These are phyloP conservation scores for Urocyon cinereoargenteus DNA, from an alignment of 2,797 vertebrate species.

Conservation along the genomic window DNA sequence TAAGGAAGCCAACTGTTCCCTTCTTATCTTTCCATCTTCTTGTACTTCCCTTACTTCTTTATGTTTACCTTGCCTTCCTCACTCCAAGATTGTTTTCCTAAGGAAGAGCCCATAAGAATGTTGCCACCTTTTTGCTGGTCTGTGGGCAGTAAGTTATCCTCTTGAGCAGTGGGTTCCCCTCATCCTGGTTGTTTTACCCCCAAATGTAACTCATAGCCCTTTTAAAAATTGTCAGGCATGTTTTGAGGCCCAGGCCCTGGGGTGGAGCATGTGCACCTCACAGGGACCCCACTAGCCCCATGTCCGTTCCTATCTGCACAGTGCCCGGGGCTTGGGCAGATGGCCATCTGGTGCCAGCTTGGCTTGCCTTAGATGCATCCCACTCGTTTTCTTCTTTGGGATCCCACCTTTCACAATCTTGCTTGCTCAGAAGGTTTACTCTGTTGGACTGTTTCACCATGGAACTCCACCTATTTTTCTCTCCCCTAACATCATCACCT, in stretches of 20 bases:
- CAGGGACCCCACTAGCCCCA: rapidly evolving
- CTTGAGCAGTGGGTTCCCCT: background rate
- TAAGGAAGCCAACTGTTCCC: constrained; percentile 8
- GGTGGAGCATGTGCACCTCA: rapidly evolving
- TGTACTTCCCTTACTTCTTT: background rate
- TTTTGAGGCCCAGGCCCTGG: background rate
- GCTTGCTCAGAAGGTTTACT: background rate
- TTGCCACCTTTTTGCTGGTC: constrained; percentile 3
- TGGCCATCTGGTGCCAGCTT: rapidly evolving
- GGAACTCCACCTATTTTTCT: background rate
- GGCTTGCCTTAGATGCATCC: background rate
- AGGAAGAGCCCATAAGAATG: constrained; percentile 28
- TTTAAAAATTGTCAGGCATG: background rate
- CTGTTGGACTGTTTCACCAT: background rate
- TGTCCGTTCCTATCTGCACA: background rate
- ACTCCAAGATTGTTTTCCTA: constrained; percentile 20
- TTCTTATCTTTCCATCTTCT: background rate
- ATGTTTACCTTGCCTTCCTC: constrained; percentile 31
- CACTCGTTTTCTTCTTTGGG: background rate
- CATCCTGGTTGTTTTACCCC: background rate
- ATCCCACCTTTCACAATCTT: background rate
- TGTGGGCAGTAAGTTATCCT: background rate
- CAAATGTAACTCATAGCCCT: background rate
- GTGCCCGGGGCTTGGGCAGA: rapidly evolving
- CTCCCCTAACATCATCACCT: background rate